Base-by-base conservation (phyloP, 2,113 vertebrate species). In the Charadrius vociferus region DNA sequence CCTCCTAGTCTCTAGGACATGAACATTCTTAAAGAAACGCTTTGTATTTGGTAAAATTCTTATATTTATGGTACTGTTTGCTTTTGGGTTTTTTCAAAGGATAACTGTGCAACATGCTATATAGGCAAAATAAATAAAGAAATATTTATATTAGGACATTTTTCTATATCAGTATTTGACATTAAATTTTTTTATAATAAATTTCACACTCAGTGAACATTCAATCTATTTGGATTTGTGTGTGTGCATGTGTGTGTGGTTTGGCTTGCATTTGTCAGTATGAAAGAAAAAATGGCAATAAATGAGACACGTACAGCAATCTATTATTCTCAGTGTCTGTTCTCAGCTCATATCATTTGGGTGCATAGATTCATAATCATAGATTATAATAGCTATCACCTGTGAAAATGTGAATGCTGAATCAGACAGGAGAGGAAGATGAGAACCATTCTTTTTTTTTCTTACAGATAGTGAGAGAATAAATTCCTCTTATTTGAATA, bases 301-400 rank as follows among this genome's bases (percentile, higher is more conserved):
- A 98, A 97, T 97, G 97, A 98, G 94, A 97, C 96, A 95, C 34
- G 30, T 80, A 97, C 75, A 95, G 75, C 78, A 91, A 96, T 98
- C 96, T 97, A 91, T 92, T 93, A 88, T 96, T 96, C 91, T 81
- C 91, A 88, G 87, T 91, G 91, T 97, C 96, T 97, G 84, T 97
- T 93, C 96, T 96, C 93, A 95, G 88, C 90, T 95, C 90, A 90
- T 93, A 96, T 97, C 83, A 91, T 97, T 97, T 97, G 86, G 73
- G 86, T 96, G 95, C 94, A 95, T 72, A 95, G 93, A 97, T 97
- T 98, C 91, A 89, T 97, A 98, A 98, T 98, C 95, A 97, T 71
- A 97, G 95, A 98, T 97, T 97, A 97, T 96, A 98, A 98, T 94
- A 96, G 83, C 95, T 93, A 97, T 98, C 96, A 87, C 92, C 91